Evolutionary conservation across 2,797 vertebrate species (phyloP).

Genomic region (Amphiprion clarkii): DNA sequence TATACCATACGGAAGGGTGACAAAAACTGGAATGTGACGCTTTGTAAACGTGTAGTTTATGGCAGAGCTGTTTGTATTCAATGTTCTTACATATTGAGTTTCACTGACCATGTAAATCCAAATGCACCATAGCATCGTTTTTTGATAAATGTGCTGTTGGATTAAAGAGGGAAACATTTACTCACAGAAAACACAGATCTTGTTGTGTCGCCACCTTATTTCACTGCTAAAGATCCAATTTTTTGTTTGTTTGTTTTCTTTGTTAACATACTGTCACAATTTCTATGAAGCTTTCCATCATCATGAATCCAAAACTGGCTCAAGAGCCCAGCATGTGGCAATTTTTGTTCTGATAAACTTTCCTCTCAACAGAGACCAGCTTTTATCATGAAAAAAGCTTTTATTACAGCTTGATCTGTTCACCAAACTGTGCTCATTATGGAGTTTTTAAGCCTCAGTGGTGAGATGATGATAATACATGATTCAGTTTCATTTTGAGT

Average conservation of each 20-base stretch:
- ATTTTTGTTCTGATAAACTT: background rate
- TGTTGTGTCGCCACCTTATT: background rate
- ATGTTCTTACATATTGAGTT: no score
- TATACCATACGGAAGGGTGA: no score
- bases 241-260: no score
- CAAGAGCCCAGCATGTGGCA: background rate
- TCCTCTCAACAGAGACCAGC: background rate
- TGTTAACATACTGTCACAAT: background rate
- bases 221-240: no score
- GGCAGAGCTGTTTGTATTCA: no score
- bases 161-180: background rate
- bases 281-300: background rate
- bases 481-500: constrained; percentile 13
- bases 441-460: background rate
- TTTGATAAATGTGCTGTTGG: background rate
- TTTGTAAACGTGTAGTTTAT: no score
- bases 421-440: background rate
- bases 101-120: background rate
- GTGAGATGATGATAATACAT: background rate
- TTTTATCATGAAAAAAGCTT: background rate
- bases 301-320: background rate
- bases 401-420: background rate
- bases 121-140: background rate
- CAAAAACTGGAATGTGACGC: no score
- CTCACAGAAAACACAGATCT: background rate